Base-by-base conservation (phyloP, 2,888 invertebrate genomes). In the Erebia epiphron region DNA sequence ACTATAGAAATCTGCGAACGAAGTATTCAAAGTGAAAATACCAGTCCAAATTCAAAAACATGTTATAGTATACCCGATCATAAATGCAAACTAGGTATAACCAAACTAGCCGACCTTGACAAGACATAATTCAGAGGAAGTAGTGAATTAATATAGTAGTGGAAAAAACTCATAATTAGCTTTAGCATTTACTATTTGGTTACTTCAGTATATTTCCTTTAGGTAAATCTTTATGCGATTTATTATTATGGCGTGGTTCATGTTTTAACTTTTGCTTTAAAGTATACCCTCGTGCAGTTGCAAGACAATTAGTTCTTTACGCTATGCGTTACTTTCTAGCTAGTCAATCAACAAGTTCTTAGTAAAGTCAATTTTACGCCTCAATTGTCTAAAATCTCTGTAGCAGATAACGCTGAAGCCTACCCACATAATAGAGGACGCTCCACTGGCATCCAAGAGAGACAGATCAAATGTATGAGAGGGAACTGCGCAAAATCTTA, bases 401-500 rank as follows among this genome's bases (percentile, higher is more conserved):
- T 50, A 50, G 14, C 50, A 50, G 7, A 50, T 14, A 50, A 50
- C 16, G 54, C 16, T 8, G 16, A 16, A 16, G 16, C 16, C 8
- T 52, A 7, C 10, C 16, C 1, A 60, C 16, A 41, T 16, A 16
- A 43, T 3, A 41, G 60, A n/a, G 16, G n/a, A 16, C 41, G 14
- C 16, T 60, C 11, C 60, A 4, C 60, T 60, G 41, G 60, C 60
- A 43, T 60, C 41, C 49, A 21, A 14, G 41, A 18, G 61, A 7
- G 46, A 62, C 62, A 14, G 21, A 49, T 49, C 46, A 62, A 16
- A 46, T 18, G 61, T 13, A 11, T 18, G 43, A 18, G 61, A 61
- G 43, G 13, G 43, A 60, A 60, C 16, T 60, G 41, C 41, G 61
- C 61, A 61, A 61, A 60, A 61, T 61, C 61, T 61, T 61, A 61